phyloP scores from a whole-genome alignment of 1,140 invertebrate genomes.

The Adoxophyes honmai region DNA sequence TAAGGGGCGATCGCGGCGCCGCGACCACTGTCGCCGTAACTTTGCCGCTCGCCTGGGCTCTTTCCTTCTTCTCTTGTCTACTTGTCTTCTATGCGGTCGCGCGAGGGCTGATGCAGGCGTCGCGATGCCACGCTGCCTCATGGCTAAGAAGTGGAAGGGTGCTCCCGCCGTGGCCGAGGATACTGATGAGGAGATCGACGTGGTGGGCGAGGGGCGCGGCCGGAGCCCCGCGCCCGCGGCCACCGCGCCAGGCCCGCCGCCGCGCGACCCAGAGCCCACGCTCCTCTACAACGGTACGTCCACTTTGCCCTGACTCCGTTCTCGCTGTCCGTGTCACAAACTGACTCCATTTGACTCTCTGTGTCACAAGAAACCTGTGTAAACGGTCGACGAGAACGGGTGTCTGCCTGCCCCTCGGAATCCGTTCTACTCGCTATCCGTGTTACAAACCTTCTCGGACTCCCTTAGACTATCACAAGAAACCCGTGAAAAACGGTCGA shows the following conservation, averaged over 20 bases:
- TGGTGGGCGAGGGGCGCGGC: conserved; percentile 80
- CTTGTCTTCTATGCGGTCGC: conserved; percentile 70
- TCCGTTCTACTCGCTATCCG: no score
- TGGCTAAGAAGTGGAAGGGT: conserved; percentile 94
- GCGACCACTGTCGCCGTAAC: conserved; percentile 76
- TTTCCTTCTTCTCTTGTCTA: conserved; percentile 72
- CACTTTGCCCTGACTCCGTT: conserved; percentile 4
- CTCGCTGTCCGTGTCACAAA: background rate
- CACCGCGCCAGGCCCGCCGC: conserved; percentile 66
- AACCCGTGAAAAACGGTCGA: no score
- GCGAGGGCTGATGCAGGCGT: conserved; percentile 72
- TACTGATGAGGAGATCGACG: conserved; percentile 90
- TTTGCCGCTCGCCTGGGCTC: conserved; percentile 73
- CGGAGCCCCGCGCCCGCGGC: conserved; percentile 73
- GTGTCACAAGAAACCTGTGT: no score
- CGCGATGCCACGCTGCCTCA: conserved; percentile 90
- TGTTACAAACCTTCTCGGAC: no score
- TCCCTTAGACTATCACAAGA: no score
- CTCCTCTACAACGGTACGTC: conserved; percentile 72
- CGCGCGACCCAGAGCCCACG: conserved; percentile 69
- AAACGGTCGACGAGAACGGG: no score
- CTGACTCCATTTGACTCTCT: no score
- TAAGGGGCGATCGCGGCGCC: conserved; percentile 64
- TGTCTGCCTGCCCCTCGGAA: no score
- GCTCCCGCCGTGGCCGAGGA: conserved; percentile 87